Evolutionary conservation across 2,888 invertebrate genomes (phyloP), one percentile per base, ranked within the genome.

Genomic region (Andrena camellia): DNA sequence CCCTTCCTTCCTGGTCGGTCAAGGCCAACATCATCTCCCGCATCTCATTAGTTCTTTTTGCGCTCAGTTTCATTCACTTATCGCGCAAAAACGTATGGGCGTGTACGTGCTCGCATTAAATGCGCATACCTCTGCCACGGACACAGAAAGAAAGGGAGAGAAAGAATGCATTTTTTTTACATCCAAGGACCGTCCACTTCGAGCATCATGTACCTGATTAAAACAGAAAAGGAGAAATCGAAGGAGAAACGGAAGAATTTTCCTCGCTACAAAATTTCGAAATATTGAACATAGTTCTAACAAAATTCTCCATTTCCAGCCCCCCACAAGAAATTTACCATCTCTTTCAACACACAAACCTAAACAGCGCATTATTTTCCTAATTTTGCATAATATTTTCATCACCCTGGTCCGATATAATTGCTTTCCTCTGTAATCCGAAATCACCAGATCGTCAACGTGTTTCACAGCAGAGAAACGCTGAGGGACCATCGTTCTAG

Each of bases 21-120:
- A 90, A 90, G 90, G 90, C 89, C 90, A 90, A 89, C 90, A 89
- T 89, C 89, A 88, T 89, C 88, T 87, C 85, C 86, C 86, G 89
- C 90, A 89, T 88, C 86, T 84, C 86, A 81, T 89, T 88, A 86
- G 76, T 88, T 83, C 84, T 88, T 89, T 89, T 89, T 85, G 81
- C 78, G 83, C 79, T 88, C 86, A 79, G 84, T 87, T 89, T 89
- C 87, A 87, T 89, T 87, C 87, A 85, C 79, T 88, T 87, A 87
- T 87, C 83, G 67, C 69, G 81, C 79, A 88, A 88, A 88, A 88
- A 88, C 85, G 74, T 79, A 81, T 77, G 81, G 80, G 83, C 81
- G 81, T 75, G 78, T 67, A 62, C 68, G 81, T 70, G 42, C 54
- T 76, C 70, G 42, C 62, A 62, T 70, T 81, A 81, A 83, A 84